Conservation (phyloP, 2,113 vertebrate species). For the Caloenas nicobarica region DNA sequence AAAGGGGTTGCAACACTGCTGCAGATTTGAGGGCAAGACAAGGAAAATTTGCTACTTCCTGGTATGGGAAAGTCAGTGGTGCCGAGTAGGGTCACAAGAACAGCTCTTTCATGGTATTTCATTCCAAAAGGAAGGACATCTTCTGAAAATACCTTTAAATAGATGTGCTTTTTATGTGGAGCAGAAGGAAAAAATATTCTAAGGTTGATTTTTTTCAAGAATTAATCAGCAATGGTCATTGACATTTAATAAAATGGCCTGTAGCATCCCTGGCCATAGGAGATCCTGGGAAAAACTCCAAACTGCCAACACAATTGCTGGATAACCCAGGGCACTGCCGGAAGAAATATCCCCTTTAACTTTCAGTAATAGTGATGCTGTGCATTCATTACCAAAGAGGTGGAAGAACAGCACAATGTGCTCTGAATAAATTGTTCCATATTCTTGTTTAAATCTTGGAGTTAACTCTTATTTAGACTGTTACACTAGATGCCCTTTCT, state of each 20-base stretch:
- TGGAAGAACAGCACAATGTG: not conserved
- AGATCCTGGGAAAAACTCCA: constrained; percentile 60
- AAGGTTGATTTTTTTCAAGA: not conserved
- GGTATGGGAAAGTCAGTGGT: not conserved
- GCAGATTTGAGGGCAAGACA: not conserved
- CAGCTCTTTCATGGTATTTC: not conserved
- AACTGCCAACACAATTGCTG: constrained; percentile 45
- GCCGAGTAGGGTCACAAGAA: not conserved
- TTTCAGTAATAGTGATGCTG: constrained; percentile 4
- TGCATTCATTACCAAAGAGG: constrained; percentile 46
- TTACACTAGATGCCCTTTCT: not conserved
- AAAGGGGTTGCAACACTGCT: not conserved
- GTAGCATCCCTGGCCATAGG: constrained; percentile 39
- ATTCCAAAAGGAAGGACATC: not conserved
- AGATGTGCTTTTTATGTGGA: not conserved
- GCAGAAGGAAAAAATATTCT: not conserved
- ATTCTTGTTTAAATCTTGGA: not conserved
- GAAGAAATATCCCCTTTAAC: constrained; percentile 49
- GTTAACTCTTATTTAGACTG: not conserved
- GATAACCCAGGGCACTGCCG: constrained; percentile 34
- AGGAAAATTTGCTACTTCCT: not conserved
- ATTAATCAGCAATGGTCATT: constrained; percentile 41
- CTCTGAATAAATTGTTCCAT: constrained; percentile 4
- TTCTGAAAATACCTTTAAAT: not conserved
- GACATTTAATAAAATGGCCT: constrained; percentile 65